Conservation (phyloP, 2,888 invertebrate genomes). For the Phlogophora meticulosa region DNA sequence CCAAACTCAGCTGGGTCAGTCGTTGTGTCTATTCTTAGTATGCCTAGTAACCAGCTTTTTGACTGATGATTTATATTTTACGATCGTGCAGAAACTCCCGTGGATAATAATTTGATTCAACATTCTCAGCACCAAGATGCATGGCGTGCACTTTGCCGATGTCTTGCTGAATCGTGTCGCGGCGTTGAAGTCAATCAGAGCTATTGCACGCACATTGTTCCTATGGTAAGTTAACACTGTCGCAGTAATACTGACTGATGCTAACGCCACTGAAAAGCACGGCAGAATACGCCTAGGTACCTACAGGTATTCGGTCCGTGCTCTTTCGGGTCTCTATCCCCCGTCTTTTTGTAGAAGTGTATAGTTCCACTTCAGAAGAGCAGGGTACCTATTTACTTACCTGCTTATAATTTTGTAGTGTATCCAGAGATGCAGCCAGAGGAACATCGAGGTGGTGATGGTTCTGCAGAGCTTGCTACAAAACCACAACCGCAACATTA, state of each 20-base stretch:
- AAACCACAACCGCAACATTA: conserved; percentile 76
- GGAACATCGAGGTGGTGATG: conserved; percentile 74
- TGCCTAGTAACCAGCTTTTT: neutral
- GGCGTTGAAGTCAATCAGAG: conserved; percentile 78
- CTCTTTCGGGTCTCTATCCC: too few relatives aligned
- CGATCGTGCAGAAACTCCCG: neutral
- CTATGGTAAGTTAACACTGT: conserved; percentile 73
- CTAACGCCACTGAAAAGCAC: neutral
- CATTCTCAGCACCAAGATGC: conserved; percentile 79
- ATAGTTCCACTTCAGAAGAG: too few relatives aligned
- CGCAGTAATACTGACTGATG: neutral
- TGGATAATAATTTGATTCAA: neutral
- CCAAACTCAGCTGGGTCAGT: too few relatives aligned
- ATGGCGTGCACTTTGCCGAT: conserved; percentile 83
- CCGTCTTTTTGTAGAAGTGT: too few relatives aligned
- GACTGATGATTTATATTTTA: neutral
- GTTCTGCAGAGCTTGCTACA: conserved; percentile 79
- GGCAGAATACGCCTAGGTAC: too few relatives aligned
- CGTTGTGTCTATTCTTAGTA: too few relatives aligned
- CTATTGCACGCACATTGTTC: conserved; percentile 82
- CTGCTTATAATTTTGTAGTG: conserved; percentile 69
- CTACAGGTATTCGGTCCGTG: too few relatives aligned
- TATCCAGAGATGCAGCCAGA: conserved; percentile 74
- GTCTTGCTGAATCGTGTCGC: conserved; percentile 79
- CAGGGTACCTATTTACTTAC: neutral